phyloP scores from a whole-genome alignment of 2,888 invertebrate genomes.

The Rhynchonema sp. region DNA sequence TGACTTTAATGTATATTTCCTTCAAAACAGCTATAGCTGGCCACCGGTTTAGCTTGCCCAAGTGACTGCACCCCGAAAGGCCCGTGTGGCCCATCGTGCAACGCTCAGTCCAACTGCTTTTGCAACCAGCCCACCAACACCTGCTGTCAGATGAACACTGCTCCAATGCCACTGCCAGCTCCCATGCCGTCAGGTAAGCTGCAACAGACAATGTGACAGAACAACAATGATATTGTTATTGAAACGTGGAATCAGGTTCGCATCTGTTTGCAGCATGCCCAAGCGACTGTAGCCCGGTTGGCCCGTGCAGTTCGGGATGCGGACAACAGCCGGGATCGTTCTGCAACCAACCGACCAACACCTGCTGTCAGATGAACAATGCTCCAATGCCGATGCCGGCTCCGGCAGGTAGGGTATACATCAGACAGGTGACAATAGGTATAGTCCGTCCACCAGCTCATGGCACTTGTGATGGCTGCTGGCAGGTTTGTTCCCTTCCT shows the following conservation, averaged over 20 bases:
- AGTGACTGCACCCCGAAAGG: neutral
- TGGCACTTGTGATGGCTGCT: too few species aligned
- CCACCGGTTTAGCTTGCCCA: too few species aligned
- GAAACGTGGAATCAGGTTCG: too few species aligned
- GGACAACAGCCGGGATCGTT: neutral
- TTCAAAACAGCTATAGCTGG: too few species aligned
- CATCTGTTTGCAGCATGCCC: neutral
- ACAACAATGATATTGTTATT: neutral
- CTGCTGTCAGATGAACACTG: neutral
- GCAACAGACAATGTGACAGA: too few species aligned
- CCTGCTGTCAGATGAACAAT: neutral
- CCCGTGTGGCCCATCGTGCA: neutral
- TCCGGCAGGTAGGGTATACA: too few species aligned
- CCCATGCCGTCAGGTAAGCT: too few species aligned
- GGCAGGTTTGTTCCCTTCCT: too few species aligned
- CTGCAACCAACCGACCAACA: neutral
- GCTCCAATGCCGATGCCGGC: neutral
- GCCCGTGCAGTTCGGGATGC: neutral
- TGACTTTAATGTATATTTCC: neutral
- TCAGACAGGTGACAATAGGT: too few species aligned
- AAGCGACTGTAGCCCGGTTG: neutral
- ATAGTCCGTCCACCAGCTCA: too few species aligned
- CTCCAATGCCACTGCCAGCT: neutral
- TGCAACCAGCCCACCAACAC: neutral
- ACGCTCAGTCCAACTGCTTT: neutral